A percentile compares a stretch with the other conserved stretches of the same genome.
These are phyloP conservation scores for Hedychridium roseum DNA, from an alignment of 2,888 invertebrate species.

Conservation along the genomic window DNA sequence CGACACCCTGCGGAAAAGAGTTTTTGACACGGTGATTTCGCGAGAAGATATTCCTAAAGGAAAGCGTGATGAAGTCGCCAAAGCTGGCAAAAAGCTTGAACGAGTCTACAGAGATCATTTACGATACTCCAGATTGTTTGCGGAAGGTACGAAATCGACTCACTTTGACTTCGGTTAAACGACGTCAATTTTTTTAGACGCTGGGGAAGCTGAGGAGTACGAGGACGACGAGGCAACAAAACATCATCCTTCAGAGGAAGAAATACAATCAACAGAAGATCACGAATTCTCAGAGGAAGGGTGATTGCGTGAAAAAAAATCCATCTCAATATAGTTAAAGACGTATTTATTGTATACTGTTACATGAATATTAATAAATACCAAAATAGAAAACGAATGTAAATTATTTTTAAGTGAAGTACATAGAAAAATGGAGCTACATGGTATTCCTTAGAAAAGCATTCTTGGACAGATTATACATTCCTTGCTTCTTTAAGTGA, in stretches of 20 bases:
- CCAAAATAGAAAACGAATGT: too few relatives aligned
- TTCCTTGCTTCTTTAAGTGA: too few relatives aligned
- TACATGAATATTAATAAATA: too few relatives aligned
- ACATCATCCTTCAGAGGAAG: too few relatives aligned
- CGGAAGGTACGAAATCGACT: slow-evolving; percentile 23
- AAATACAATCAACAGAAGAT: too few relatives aligned
- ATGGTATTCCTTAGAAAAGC: too few relatives aligned
- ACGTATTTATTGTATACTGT: too few relatives aligned
- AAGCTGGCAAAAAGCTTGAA: slow-evolving; percentile 33
- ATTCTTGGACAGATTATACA: too few relatives aligned
- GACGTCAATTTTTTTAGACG: neutral
- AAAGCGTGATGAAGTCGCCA: slow-evolving; percentile 28
- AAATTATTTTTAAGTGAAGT: too few relatives aligned
- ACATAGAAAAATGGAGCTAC: too few relatives aligned
- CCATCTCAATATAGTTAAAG: too few relatives aligned
- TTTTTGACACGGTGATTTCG: slow-evolving; percentile 36
- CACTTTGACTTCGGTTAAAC: neutral
- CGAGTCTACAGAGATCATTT: slow-evolving; percentile 36
- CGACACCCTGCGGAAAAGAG: slow-evolving; percentile 35
- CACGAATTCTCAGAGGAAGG: neutral
- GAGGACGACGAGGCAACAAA: neutral
- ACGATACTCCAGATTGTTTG: slow-evolving; percentile 28
- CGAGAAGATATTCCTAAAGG: slow-evolving; percentile 37
- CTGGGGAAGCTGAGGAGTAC: neutral
- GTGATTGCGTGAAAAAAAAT: neutral